phyloP scores from a whole-genome alignment of 2,113 vertebrate genomes.

The Siniperca knerii region DNA sequence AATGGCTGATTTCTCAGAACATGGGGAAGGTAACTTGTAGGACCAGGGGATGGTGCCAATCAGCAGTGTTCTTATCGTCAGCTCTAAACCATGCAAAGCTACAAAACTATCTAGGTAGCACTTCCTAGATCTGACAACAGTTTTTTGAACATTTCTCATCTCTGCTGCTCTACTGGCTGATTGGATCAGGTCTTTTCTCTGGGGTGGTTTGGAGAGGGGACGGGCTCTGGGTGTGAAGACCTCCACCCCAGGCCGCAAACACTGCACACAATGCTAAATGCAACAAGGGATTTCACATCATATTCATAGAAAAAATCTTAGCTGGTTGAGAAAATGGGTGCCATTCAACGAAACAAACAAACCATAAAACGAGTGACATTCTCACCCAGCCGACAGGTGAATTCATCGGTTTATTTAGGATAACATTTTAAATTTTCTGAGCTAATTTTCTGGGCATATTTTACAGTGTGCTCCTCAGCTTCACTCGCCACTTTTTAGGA shows the following conservation, averaged over 20 bases:
- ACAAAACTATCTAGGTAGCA: not conserved
- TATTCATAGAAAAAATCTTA: not conserved
- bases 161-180: not conserved
- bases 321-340: not conserved
- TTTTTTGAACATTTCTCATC: not conserved
- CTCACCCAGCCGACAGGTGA: not conserved
- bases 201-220: slow-evolving; percentile 9
- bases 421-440: not conserved
- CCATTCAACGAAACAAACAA: slow-evolving; percentile 26
- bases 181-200: slow-evolving; percentile 17
- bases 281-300: slow-evolving; percentile 24
- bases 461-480: slow-evolving; percentile 35
- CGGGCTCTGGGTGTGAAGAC: not conserved
- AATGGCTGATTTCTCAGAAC: not conserved
- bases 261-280: slow-evolving; percentile 1
- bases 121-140: not conserved
- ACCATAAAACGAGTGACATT: not conserved
- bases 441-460: slow-evolving; percentile 13
- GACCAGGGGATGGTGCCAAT: slow-evolving; percentile 7
- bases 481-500: slow-evolving; percentile 23
- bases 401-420: not conserved
- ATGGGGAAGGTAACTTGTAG: not conserved
- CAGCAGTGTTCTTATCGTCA: not conserved
- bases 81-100: not conserved
- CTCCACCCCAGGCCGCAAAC: not conserved